These are phyloP conservation scores for Rhizomys pruinosus DNA, from an alignment of 2,113 vertebrate genomes.

Conservation along the genomic window DNA sequence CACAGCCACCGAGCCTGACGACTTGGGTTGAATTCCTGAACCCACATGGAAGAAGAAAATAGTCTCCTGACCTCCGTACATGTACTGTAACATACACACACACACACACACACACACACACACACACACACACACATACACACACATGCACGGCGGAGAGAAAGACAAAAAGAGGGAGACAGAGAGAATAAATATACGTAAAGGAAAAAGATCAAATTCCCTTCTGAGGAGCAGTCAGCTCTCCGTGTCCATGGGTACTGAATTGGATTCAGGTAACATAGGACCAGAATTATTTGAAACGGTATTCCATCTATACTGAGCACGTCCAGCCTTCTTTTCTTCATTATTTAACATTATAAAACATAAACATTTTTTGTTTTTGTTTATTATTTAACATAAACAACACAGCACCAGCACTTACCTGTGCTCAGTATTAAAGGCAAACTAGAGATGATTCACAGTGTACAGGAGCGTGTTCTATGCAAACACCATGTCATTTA, in stretches of 20 bases:
- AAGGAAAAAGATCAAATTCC: background rate
- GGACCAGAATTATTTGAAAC: background rate
- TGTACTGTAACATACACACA: background rate
- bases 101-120: background rate
- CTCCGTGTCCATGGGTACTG: too few species aligned
- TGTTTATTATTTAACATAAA: too few species aligned
- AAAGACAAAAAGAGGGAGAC: too few species aligned
- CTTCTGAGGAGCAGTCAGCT: background rate
- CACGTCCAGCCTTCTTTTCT: background rate
- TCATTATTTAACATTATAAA: too few species aligned
- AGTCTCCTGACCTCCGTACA: background rate
- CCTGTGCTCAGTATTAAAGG: background rate
- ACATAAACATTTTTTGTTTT: too few species aligned
- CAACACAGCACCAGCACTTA: background rate
- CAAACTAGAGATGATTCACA: too few species aligned
- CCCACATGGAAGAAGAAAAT: background rate
- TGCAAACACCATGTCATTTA: background rate
- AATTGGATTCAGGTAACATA: background rate
- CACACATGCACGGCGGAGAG: too few species aligned
- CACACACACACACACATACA: too few species aligned
- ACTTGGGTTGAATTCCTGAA: background rate
- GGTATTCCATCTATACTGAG: background rate
- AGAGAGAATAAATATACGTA: too few species aligned
- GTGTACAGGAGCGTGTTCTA: background rate
- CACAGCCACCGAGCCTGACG: background rate